A percentile compares a stretch with the other conserved stretches of the same genome.
Conservation (phyloP, 2,888 invertebrate genomes). For the Lissocephala sabroskyi region DNA sequence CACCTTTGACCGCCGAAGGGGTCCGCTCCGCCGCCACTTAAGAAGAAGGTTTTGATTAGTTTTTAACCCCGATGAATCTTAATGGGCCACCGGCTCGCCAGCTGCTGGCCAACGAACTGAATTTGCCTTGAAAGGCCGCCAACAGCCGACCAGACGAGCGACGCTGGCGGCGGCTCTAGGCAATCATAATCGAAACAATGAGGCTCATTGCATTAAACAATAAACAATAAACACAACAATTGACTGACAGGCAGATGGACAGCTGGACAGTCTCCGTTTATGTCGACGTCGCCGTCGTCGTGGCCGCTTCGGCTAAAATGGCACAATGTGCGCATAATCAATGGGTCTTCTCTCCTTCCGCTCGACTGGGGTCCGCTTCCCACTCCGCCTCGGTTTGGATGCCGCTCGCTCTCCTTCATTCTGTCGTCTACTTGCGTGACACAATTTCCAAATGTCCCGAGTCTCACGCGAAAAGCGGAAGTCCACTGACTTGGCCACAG, state of each 20-base stretch:
- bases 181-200: slow-evolving; percentile 22
- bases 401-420: slow-evolving; percentile 37
- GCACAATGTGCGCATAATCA: slow-evolving; percentile 48
- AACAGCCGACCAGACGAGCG: background rate
- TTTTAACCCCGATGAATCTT: too few species aligned
- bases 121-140: slow-evolving; percentile 24
- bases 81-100: too few species aligned
- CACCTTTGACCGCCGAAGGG: background rate
- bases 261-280: background rate
- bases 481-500: slow-evolving; percentile 1
- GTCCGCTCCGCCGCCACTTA: too few species aligned
- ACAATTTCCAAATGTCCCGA: slow-evolving; percentile 40
- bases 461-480: slow-evolving; percentile 2
- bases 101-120: slow-evolving; percentile 33
- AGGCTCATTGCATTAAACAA: slow-evolving; percentile 14
- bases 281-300: background rate
- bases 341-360: background rate
- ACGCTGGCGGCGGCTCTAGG: background rate
- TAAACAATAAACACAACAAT: background rate
- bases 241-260: slow-evolving; percentile 1
- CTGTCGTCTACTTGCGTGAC: slow-evolving; percentile 42
- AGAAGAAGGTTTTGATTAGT: background rate
- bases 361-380: slow-evolving; percentile 2
- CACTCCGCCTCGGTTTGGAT: slow-evolving; percentile 9
- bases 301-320: slow-evolving; percentile 8